Conservation (phyloP, 2,797 vertebrate genomes). For the Lates japonicus region DNA sequence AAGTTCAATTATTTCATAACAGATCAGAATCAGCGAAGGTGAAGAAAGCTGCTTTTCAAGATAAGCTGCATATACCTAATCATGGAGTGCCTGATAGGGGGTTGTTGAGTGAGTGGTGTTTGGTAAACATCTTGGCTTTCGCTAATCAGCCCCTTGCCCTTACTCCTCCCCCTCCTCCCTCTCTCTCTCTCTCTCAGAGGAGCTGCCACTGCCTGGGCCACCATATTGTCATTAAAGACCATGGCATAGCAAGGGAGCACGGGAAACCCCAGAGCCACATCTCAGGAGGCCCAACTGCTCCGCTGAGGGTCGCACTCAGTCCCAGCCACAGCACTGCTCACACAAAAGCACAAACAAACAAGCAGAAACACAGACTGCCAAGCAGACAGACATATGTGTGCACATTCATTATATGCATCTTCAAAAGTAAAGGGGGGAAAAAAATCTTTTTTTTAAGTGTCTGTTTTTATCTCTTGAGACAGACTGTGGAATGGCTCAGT, state of each 20-base stretch:
- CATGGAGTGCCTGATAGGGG: slow-evolving; percentile 57
- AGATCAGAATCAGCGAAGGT: slow-evolving; percentile 43
- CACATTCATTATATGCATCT: slow-evolving; percentile 62
- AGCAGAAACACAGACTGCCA: slow-evolving; percentile 54
- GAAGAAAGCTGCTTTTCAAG: slow-evolving; percentile 47
- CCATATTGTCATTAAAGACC: slow-evolving; percentile 89
- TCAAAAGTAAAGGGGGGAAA: slow-evolving; percentile 51
- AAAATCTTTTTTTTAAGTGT: slow-evolving; percentile 18
- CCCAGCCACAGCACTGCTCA: slow-evolving; percentile 68
- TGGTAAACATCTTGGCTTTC: slow-evolving; percentile 80
- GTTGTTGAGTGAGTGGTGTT: slow-evolving; percentile 60
- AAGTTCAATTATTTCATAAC: slow-evolving; percentile 32
- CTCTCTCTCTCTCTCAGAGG: slow-evolving; percentile 64
- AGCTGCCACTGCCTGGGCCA: slow-evolving; percentile 78
- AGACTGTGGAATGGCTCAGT: slow-evolving; percentile 56
- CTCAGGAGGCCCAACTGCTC: slow-evolving; percentile 75
- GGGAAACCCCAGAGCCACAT: slow-evolving; percentile 78
- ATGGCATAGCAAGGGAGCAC: slow-evolving; percentile 73
- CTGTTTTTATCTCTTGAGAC: slow-evolving; percentile 61
- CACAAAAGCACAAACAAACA: slow-evolving; percentile 71
- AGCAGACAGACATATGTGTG: slow-evolving; percentile 66
- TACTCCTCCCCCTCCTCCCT: slow-evolving; percentile 20
- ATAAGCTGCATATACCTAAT: slow-evolving; percentile 64
- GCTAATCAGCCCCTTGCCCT: slow-evolving; percentile 72
- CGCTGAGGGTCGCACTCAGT: slow-evolving; percentile 66